A percentile compares a stretch with the other conserved stretches of the same genome.
Evolutionary conservation across 2,888 invertebrate species (phyloP).

Genomic region (Eristalis pertinax): DNA sequence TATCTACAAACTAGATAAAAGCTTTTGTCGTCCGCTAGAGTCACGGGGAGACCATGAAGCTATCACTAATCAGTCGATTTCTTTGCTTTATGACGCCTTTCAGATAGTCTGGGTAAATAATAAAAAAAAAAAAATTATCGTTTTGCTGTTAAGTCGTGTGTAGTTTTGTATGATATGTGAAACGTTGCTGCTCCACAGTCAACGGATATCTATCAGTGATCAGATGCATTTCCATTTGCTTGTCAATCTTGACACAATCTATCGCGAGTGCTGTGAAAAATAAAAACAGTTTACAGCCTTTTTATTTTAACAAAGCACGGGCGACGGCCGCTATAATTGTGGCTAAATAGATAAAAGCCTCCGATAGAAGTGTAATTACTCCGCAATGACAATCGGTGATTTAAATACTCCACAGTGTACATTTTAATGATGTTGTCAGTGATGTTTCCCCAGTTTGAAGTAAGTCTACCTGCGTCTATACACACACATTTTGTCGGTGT

Average conservation of each 20-base stretch:
- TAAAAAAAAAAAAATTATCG: constrained; percentile 54
- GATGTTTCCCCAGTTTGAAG: constrained; percentile 35
- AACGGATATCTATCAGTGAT: constrained; percentile 24
- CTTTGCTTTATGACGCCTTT: constrained; percentile 33
- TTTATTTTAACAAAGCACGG: neutral
- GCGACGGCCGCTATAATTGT: neutral
- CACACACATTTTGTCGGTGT: neutral
- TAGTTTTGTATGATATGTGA: constrained; percentile 11
- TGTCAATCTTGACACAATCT: constrained; percentile 35
- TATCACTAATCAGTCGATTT: constrained; percentile 57
- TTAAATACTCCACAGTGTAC: constrained; percentile 22
- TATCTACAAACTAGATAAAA: constrained; percentile 3
- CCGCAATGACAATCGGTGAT: constrained; percentile 47
- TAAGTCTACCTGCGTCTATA: constrained; percentile 10
- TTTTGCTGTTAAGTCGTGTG: constrained; percentile 34
- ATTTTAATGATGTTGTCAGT: constrained; percentile 34
- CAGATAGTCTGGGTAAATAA: constrained; percentile 36
- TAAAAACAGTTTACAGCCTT: neutral
- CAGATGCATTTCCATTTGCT: constrained; percentile 31
- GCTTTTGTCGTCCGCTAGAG: constrained; percentile 12
- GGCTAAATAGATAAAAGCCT: constrained; percentile 26
- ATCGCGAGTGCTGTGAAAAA: constrained; percentile 1
- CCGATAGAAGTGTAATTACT: constrained; percentile 11
- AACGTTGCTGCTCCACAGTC: constrained; percentile 7
- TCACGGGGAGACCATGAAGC: constrained; percentile 37